phyloP scores from a whole-genome alignment of 2,888 invertebrate species.

The Gymnocheta viridis region DNA sequence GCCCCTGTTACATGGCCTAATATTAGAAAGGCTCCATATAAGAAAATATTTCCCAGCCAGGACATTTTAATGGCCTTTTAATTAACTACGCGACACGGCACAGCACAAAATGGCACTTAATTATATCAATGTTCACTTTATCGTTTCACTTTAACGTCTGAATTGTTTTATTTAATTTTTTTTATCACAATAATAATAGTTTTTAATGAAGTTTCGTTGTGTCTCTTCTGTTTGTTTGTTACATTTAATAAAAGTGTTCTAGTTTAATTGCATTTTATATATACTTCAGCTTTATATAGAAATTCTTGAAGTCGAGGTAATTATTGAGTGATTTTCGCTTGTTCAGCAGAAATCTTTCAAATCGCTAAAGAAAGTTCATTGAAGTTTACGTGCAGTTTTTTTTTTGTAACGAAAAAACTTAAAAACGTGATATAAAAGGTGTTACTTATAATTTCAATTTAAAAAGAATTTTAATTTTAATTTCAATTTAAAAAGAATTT shows the following conservation, averaged over 20 bases:
- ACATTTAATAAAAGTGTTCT: conserved; percentile 36
- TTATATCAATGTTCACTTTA: neutral
- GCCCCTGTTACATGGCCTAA: conserved; percentile 44
- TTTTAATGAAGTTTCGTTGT: conserved; percentile 14
- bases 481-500: too few relatives aligned
- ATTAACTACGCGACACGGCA: too few relatives aligned
- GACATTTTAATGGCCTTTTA: conserved; percentile 48
- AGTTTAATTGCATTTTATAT: conserved; percentile 31
- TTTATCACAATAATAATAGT: neutral
- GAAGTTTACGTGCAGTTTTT: conserved; percentile 30
- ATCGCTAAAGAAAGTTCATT: conserved; percentile 40
- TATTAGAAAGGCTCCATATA: conserved; percentile 13
- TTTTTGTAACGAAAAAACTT: conserved; percentile 18
- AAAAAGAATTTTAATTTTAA: neutral
- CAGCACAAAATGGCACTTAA: neutral
- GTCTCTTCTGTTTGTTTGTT: conserved; percentile 21
- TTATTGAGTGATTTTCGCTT: conserved; percentile 6
- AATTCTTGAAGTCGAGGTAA: conserved; percentile 34
- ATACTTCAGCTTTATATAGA: conserved; percentile 56
- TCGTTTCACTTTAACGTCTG: neutral
- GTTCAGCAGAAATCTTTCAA: conserved; percentile 45
- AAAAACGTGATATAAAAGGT: conserved; percentile 54
- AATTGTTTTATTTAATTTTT: neutral
- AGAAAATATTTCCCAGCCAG: conserved; percentile 30
- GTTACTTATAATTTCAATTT: neutral